A percentile compares a stretch with the other conserved stretches of the same genome.
Evolutionary conservation across 1,140 invertebrate genomes (phyloP).

Genomic region (Matsumurasca onukii): DNA sequence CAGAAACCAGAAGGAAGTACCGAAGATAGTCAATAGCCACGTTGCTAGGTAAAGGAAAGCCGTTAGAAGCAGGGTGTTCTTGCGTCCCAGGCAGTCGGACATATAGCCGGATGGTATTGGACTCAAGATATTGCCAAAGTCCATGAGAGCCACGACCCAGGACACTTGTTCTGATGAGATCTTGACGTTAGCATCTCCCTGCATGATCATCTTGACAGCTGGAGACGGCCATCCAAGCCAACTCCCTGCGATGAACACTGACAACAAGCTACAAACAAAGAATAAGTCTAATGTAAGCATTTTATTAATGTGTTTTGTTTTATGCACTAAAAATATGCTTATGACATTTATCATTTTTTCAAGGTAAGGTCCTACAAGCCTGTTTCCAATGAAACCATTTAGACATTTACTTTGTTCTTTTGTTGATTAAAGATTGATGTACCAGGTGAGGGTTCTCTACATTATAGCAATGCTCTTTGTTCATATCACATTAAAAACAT

Average conservation of each 20-base stretch:
- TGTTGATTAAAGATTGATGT: no score
- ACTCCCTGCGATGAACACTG: conserved; percentile 27
- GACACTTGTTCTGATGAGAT: conserved; percentile 33
- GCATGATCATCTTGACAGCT: conserved; percentile 26
- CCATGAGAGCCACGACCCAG: conserved; percentile 41
- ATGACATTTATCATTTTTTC: not conserved
- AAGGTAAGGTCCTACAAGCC: no score
- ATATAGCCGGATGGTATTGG: conserved; percentile 48
- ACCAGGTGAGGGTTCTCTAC: no score
- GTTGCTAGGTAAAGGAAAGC: conserved; percentile 43
- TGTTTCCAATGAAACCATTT: no score
- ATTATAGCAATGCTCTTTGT: no score
- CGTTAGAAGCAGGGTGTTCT: conserved; percentile 66
- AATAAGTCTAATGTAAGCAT: not conserved
- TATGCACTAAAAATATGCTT: no score
- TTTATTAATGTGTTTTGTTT: no score
- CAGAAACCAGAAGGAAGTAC: not conserved
- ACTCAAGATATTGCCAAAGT: conserved; percentile 41
- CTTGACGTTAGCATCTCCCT: conserved; percentile 28
- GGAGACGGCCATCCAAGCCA: conserved; percentile 39
- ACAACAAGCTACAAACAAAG: conserved; percentile 22
- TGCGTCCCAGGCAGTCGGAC: conserved; percentile 75
- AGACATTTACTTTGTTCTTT: no score
- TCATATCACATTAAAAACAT: no score
- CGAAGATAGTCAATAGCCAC: not conserved